These are phyloP conservation scores for Paramormyrops hopkinsi DNA, from an alignment of 2,797 vertebrate genomes.

Conservation along the genomic window DNA sequence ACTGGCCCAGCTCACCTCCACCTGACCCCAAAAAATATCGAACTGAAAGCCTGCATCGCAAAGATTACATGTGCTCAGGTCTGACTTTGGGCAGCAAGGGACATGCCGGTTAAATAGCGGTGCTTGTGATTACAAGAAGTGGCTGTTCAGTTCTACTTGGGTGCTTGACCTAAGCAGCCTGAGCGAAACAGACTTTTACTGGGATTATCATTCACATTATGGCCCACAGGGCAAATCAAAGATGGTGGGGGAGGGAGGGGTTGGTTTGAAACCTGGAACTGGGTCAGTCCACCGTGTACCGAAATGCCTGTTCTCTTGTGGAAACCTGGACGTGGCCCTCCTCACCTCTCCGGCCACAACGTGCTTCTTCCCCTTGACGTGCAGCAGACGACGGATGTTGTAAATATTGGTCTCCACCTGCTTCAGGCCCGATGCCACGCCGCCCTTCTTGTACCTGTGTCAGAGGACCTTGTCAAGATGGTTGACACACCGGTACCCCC, in stretches of 20 bases:
- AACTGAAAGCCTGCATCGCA: neutral
- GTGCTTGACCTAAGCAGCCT: neutral
- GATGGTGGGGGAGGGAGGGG: no score
- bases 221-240: neutral
- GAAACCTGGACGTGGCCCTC: neutral
- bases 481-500: neutral
- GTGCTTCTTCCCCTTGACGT: slow-evolving; percentile 77
- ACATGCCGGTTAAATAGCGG: neutral
- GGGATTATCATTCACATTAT: neutral
- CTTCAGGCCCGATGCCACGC: slow-evolving; percentile 72
- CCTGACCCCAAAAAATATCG: slow-evolving; percentile 49
- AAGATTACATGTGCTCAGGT: neutral
- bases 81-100: neutral
- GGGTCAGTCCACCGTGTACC: neutral
- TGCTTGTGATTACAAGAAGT: neutral
- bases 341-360: slow-evolving; percentile 73
- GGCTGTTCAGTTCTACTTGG: neutral
- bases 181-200: neutral
- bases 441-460: slow-evolving; percentile 63
- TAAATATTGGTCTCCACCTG: slow-evolving; percentile 74
- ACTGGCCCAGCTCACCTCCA: slow-evolving; percentile 76
- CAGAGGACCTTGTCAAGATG: neutral
- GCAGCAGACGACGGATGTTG: slow-evolving; percentile 65
- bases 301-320: neutral
- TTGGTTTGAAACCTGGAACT: neutral